These are phyloP conservation scores for Bombus waltoni DNA, from an alignment of 1,140 invertebrate species.

Conservation along the genomic window DNA sequence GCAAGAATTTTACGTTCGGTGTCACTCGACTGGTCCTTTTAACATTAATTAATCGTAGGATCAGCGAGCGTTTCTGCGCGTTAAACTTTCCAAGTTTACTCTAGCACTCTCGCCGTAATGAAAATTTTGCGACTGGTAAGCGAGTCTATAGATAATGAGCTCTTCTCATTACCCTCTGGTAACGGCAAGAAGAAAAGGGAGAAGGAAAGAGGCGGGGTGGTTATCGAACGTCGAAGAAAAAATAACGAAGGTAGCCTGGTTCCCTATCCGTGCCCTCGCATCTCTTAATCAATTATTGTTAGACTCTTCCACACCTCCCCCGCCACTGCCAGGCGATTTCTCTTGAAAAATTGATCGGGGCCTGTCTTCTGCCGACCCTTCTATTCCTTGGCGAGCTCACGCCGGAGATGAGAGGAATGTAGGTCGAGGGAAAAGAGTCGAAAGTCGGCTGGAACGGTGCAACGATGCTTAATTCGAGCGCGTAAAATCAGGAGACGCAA, in stretches of 20 bases:
- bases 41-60: background rate
- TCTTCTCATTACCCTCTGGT: too few relatives aligned
- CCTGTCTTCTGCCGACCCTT: too few relatives aligned
- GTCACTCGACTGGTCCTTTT: background rate
- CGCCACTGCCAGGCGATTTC: conserved; percentile 9
- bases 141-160: background rate
- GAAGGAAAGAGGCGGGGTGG: background rate
- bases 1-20: background rate
- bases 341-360: conserved; percentile 56
- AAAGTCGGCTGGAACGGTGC: conserved; percentile 22
- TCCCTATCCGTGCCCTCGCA: conserved; percentile 22
- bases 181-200: background rate
- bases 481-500: conserved; percentile 18
- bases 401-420: conserved; percentile 11
- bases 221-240: background rate
- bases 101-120: background rate
- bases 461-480: conserved; percentile 36
- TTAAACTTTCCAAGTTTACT: background rate
- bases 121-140: background rate
- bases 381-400: background rate
- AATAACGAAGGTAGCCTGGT: conserved; percentile 32
- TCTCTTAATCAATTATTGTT: conserved; percentile 63
- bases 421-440: conserved; percentile 49
- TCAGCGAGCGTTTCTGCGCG: background rate
- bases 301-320: conserved; percentile 5